Evolutionary conservation across 2,113 vertebrate genomes (phyloP), one percentile per base, ranked within the genome.

Genomic region (Pithys albifrons): DNA sequence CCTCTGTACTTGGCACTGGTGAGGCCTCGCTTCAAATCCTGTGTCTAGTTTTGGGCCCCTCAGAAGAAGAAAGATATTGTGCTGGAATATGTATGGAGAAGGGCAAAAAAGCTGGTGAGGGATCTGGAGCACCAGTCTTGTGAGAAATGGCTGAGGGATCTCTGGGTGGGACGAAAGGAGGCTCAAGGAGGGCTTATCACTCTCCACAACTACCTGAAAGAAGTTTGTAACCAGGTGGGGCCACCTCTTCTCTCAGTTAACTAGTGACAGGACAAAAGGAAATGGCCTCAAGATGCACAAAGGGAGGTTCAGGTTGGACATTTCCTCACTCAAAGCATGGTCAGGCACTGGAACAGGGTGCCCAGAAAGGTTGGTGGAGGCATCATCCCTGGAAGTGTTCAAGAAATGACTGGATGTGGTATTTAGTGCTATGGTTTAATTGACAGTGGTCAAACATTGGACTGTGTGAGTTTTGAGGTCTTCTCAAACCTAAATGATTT

Each of bases 201-300:
- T 48, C n/a, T 39, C 55, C n/a, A 12, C 4, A 18, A 14, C 6
- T 29, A 17, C 41, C 20, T 48, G 24, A 54, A 29, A 46, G 15
- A 13, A 41, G 24, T 5, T 0, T 5, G 9, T 8, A 39, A 8
- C 10, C 39, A 59, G 15, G 8, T 2, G 5, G 15, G 11, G 11
- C 5, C 3, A 1, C 2, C 46, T 61, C 41, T 61, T 61, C 52
- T 59, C 46, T 3, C 2, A 18, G 11, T 13, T 20, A 75, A 6
- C 7, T 12, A 48, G 28, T 0, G 2, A 13, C 28, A 67, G 51
- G 10, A 17, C 15, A 46, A 75, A 46, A 75, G 28, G 28, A 82
- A 61, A 54, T 29, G 24, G 13, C 10, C 19, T 46, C 46, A n/a
- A 18, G 28, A 5, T n/a, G 3, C 5, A 4, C 46, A n/a, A 48